These are phyloP conservation scores for Magallana nippona DNA, from an alignment of 2,888 invertebrate genomes.

Conservation along the genomic window DNA sequence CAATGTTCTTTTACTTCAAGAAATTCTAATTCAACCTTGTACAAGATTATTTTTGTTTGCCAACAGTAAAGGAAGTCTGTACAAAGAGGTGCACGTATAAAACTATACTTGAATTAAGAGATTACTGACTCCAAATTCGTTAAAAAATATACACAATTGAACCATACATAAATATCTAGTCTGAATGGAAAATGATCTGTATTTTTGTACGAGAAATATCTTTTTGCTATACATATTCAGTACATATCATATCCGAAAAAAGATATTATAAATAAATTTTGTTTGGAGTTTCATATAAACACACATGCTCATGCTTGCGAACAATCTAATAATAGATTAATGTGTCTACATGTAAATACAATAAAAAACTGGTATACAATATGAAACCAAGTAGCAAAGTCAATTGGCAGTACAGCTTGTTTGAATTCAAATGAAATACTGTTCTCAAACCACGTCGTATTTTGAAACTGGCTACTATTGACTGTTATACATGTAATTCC, in stretches of 20 bases:
- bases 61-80: neutral
- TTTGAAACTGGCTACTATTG: no score
- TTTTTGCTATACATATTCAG: neutral
- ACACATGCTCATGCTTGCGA: slow-evolving; percentile 13
- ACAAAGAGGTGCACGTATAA: neutral
- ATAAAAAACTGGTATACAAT: slow-evolving; percentile 10
- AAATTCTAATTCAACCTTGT: neutral
- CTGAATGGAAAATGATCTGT: no score
- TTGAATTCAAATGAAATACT: no score
- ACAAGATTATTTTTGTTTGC: neutral
- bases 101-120: no score
- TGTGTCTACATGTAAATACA: no score
- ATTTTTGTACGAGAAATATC: no score
- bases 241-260: neutral
- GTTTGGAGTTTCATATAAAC: slow-evolving; percentile 3
- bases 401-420: no score
- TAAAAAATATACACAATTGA: no score
- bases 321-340: neutral
- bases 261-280: slow-evolving; percentile 9
- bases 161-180: no score
- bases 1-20: neutral
- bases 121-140: no score
- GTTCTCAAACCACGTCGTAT: no score
- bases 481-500: no score
- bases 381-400: neutral